These are phyloP conservation scores for Ectemnius continuus DNA, from an alignment of 2,888 invertebrate genomes.

Conservation along the genomic window DNA sequence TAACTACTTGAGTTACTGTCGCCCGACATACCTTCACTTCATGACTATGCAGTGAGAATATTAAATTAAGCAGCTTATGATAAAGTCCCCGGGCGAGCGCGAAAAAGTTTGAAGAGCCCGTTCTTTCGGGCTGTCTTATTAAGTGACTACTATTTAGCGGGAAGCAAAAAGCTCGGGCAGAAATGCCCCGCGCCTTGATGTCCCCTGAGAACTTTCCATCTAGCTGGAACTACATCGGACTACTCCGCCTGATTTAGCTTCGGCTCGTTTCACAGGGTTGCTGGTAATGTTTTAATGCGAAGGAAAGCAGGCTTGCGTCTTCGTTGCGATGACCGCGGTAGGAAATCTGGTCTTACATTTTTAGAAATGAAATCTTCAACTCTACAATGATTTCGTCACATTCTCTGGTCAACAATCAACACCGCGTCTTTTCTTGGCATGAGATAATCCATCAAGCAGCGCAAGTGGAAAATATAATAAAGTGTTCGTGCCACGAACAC, in stretches of 20 bases:
- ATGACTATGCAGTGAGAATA: slow-evolving; percentile 53
- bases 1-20: slow-evolving; percentile 2
- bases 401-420: no score
- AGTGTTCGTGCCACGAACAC: no score
- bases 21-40: slow-evolving; percentile 49
- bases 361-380: no score
- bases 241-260: neutral
- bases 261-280: neutral
- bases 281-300: no score
- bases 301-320: no score
- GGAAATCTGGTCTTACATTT: no score
- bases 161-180: neutral
- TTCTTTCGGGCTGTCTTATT: slow-evolving; percentile 13
- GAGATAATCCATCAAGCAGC: no score
- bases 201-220: neutral
- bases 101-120: slow-evolving; percentile 25
- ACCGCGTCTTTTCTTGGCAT: no score
- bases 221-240: neutral
- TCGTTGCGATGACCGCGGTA: no score
- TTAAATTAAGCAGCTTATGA: slow-evolving; percentile 52
- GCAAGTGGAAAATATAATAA: no score
- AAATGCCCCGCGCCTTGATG: neutral
- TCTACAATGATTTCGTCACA: no score
- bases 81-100: slow-evolving; percentile 41
- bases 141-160: neutral